Base-by-base conservation (phyloP, 2,113 vertebrate genomes). In the Oreochromis spilurus region DNA sequence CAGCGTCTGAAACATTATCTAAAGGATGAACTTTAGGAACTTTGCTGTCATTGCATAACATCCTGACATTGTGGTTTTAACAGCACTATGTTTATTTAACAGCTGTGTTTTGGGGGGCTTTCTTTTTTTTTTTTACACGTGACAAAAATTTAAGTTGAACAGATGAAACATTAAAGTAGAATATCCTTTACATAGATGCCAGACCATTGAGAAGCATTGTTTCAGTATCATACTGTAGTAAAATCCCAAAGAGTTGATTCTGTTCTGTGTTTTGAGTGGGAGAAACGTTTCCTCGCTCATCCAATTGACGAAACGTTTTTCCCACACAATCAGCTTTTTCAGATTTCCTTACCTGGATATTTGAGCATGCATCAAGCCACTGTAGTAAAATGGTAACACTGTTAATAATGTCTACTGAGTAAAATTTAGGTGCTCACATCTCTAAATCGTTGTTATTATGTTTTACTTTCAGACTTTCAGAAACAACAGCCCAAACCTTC, bases 71-170 rank as follows among this genome's bases (percentile, higher is more conserved):
- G 38, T 38, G 34, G 60, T 38, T 65, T 65, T 65, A 75, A 50
- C 2, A 75, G 43, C 24, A 50, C 24, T 12, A 17, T 4, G 5
- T 16, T 26, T 72, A 72, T 17, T 45, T 72, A 3, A 75, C 43
- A 77, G 21, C 70, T 75, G 43, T 50, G 4, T 16, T 50, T 50
- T 75, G 19, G 31, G 26, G 24, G 5, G 34, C 2, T 7, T 29
- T 17, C 9, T 0, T 38, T 10, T 0, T 1, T 8, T 9, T 43
- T 40, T 43, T 21, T 48, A 72, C 40, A 26, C 1, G 2, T 7
- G 2, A 21, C 19, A 50, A 31, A 45, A 3, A 9, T 19, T 4
- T 0, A 0, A 50, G 24, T 11, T 77, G 24, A 77, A 50, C 43
- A 31, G 43, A 77, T 31, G 6, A 77, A 77, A 48, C 9, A 12